Evolutionary conservation across 2,888 invertebrate species (phyloP), one percentile per base, ranked within the genome.

Genomic region (Litoditis marina): DNA sequence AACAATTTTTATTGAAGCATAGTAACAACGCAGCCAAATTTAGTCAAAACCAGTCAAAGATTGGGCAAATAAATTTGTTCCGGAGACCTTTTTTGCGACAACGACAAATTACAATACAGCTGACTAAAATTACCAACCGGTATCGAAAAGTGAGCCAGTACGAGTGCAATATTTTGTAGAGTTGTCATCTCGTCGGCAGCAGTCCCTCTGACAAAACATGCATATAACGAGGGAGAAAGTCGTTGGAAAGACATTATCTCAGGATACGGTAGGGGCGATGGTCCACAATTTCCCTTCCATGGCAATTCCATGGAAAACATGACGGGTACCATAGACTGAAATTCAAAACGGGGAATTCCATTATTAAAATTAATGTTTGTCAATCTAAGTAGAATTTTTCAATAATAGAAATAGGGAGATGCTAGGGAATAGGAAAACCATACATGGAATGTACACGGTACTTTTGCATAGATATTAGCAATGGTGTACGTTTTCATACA

Each of bases 231-330:
- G 28, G 16, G n/a, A 25, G 28, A 13, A 6, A 36, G 32, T 25
- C 22, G 51, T 36, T 50, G 51, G 42, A 44, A 62, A 16, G 56
- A 28, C 1, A 53, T 22, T 0, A 28, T n/a, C 3, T 32, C 42
- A 11, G 42, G 34, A 1, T 31, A 30, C 7, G 22, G 28, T n/a
- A 27, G 13, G 8, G 19, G 16, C 6, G 32, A 7, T 22, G 62
- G 62, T 4, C 32, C 44, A 5, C 53, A 39, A 22, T 19, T n/a
- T n/a, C 25, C 8, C 19, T 34, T 16, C 71, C 71, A 71, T 2
- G 72, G 69, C 27, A 73, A 44, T 36, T 73, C 69, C 46, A 68
- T 59, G 34, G 58, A 60, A 0, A 73, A 56, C 3, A 56, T 56
- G 31, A 69, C 16, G 0, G 72, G 72, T 19, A 65, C 66, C 55